A percentile compares a stretch with the other conserved stretches of the same genome.
These are phyloP conservation scores for Dissostichus mawsoni DNA, from an alignment of 2,113 vertebrate species.

Conservation along the genomic window DNA sequence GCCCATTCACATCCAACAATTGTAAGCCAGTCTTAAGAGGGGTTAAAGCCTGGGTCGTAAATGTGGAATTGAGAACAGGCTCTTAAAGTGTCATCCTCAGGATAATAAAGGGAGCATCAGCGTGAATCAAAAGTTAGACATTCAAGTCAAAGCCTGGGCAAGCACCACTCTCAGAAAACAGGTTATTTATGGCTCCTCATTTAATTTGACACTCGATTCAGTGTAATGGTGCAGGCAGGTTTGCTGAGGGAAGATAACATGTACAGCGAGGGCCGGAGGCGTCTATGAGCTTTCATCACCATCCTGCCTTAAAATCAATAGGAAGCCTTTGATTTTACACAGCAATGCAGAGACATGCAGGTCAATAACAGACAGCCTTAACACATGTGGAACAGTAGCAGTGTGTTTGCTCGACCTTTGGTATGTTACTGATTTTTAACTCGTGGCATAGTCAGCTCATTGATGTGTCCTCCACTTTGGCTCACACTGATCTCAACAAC, in stretches of 20 bases:
- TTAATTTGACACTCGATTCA: conserved; percentile 21
- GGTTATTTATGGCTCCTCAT: conserved; percentile 43
- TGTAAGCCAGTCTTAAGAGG: conserved; percentile 1
- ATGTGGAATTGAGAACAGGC: conserved; percentile 15
- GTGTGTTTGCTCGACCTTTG: conserved; percentile 1
- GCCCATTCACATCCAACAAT: neutral
- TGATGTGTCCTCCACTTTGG: neutral
- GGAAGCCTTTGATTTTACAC: conserved; percentile 39
- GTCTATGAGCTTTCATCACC: conserved; percentile 31
- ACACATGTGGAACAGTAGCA: conserved; percentile 19
- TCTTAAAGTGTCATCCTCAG: conserved; percentile 42
- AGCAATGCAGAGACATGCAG: neutral
- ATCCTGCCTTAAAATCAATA: too few relatives aligned
- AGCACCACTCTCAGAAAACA: conserved; percentile 20
- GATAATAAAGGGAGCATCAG: conserved; percentile 25
- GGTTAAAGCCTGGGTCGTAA: conserved; percentile 33
- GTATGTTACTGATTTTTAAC: neutral
- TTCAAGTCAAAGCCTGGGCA: conserved; percentile 40
- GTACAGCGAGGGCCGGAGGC: conserved; percentile 23
- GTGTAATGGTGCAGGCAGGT: conserved; percentile 24
- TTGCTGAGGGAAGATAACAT: conserved; percentile 30
- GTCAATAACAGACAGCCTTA: conserved; percentile 53
- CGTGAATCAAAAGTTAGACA: conserved; percentile 46
- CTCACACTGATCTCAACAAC: neutral
- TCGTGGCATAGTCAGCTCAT: neutral